A percentile compares a stretch with the other conserved stretches of the same genome.
phyloP scores from a whole-genome alignment of 2,113 vertebrate species.

The Penelope pileata region DNA sequence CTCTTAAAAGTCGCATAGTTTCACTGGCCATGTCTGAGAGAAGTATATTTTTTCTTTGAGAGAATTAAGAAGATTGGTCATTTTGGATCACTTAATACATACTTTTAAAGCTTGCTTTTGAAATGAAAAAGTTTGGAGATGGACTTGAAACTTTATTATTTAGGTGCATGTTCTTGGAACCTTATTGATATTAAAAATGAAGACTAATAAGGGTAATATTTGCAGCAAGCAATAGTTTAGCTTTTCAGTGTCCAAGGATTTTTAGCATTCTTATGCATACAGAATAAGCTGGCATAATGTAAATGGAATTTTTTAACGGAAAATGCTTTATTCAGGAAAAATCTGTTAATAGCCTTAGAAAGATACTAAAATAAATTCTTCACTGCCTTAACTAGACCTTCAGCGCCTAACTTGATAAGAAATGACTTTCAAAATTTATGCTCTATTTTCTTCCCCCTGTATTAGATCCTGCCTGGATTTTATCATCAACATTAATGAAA shows the following conservation, averaged over 20 bases:
- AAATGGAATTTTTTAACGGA: conserved; percentile 37
- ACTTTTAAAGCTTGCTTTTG: conserved; percentile 32
- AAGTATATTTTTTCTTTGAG: not conserved
- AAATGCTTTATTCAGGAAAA: conserved; percentile 65
- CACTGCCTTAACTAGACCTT: conserved; percentile 68
- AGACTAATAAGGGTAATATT: conserved; percentile 44
- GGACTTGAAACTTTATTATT: conserved; percentile 36
- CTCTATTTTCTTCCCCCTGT: not conserved
- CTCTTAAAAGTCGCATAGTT: not conserved
- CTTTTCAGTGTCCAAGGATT: conserved; percentile 33
- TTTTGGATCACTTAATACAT: not conserved
- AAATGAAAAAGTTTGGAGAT: not conserved
- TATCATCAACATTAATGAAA: not conserved
- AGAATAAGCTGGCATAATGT: conserved; percentile 33
- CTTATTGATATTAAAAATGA: conserved; percentile 29
- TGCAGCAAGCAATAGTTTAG: conserved; percentile 60
- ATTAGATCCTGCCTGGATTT: conserved; percentile 11
- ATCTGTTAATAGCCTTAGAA: conserved; percentile 62
- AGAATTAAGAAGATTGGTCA: not conserved
- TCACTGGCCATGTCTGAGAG: not conserved
- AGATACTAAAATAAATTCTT: conserved; percentile 51
- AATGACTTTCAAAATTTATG: conserved; percentile 33
- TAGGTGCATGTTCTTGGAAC: conserved; percentile 39
- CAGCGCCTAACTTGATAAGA: conserved; percentile 44
- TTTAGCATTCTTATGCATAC: conserved; percentile 38